Percentiles rank a stretch among this genome's conserved stretches.
phyloP scores from a whole-genome alignment of 2,113 vertebrate species.

The Lagopus muta region DNA sequence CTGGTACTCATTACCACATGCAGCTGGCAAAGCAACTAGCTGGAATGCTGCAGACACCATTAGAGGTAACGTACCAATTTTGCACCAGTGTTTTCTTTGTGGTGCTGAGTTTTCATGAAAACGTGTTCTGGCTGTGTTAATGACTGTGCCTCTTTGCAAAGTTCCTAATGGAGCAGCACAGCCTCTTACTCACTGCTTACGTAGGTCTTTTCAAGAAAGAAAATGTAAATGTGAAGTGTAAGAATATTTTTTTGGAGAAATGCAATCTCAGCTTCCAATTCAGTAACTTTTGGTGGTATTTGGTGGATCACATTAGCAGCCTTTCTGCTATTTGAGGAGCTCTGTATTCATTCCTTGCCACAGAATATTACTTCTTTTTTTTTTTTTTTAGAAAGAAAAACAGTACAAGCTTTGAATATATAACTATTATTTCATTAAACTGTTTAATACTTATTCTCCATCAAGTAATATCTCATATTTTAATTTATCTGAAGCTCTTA shows the following conservation, averaged over 20 bases:
- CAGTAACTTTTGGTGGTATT: neutral
- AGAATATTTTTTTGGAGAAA: neutral
- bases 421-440: neutral
- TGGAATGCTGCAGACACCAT: conserved; percentile 89
- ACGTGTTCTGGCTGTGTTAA: neutral
- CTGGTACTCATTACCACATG: conserved; percentile 96
- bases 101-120: neutral
- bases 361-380: neutral
- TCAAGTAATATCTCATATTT: neutral
- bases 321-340: neutral
- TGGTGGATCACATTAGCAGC: neutral
- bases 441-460: neutral
- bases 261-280: neutral
- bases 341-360: neutral
- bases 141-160: neutral
- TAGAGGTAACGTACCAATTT: conserved; percentile 82
- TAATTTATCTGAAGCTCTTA: neutral
- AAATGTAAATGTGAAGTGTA: conserved; percentile 2
- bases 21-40: conserved; percentile 94
- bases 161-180: neutral
- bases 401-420: neutral
- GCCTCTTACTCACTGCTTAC: neutral
- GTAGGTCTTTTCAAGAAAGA: neutral
- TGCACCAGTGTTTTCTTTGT: neutral
- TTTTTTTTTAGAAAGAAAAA: neutral